Evolutionary conservation across 1,140 invertebrate genomes (phyloP).

Genomic region (Charaxes varanes): DNA sequence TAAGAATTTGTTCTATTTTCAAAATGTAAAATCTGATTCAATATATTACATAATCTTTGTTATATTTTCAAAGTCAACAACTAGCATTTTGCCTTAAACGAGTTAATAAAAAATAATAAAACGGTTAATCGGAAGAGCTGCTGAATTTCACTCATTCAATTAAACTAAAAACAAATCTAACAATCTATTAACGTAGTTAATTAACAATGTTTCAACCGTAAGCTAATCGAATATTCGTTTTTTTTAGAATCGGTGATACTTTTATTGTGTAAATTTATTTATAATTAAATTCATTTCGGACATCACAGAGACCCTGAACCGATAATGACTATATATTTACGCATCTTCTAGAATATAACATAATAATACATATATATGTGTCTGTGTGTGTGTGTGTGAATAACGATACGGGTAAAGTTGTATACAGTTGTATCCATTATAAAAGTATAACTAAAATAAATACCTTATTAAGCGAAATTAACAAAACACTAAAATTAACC

Average conservation of each 20-base stretch:
- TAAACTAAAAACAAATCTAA: constrained; percentile 50
- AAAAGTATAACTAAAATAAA: constrained; percentile 73
- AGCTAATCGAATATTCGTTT: constrained; percentile 11
- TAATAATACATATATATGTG: constrained; percentile 19
- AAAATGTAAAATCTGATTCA: too few species aligned
- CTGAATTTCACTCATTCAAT: constrained; percentile 52
- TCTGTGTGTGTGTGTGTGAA: too few species aligned
- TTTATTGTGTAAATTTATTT: constrained; percentile 29
- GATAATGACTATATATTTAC: constrained; percentile 18
- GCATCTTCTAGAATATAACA: constrained; percentile 29
- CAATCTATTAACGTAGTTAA: constrained; percentile 44
- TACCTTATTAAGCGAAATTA: constrained; percentile 67
- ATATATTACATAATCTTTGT: too few species aligned
- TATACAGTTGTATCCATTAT: constrained; percentile 72
- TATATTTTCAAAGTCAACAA: constrained; percentile 12
- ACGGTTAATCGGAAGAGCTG: constrained; percentile 49
- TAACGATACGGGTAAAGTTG: constrained; percentile 42
- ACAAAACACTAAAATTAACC: constrained; percentile 58
- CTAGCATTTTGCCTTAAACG: constrained; percentile 37
- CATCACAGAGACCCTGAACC: constrained; percentile 27
- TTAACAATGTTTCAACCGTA: constrained; percentile 21
- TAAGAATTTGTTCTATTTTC: too few species aligned
- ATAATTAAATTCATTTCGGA: constrained; percentile 40
- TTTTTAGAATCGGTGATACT: constrained; percentile 35
- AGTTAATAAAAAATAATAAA: constrained; percentile 26